Conservation (phyloP, 2,888 invertebrate genomes). For the Euphydryas editha region DNA sequence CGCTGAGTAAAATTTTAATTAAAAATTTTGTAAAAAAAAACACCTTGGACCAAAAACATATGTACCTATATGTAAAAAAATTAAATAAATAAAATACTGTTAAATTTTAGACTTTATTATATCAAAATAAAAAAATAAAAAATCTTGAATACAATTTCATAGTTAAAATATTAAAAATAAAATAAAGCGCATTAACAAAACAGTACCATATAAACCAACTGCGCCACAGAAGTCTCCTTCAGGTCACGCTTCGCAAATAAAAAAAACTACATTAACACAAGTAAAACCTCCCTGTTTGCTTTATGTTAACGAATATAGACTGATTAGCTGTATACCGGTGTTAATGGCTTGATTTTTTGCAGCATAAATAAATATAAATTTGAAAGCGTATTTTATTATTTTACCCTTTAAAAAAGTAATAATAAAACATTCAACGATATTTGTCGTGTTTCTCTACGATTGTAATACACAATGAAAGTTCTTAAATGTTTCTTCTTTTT, state of each 20-base stretch:
- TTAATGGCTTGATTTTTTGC: conserved; percentile 44
- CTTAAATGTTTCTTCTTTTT: too few species aligned
- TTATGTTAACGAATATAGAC: conserved; percentile 45
- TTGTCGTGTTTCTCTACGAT: background rate
- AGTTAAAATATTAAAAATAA: background rate
- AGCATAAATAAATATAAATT: conserved; percentile 4
- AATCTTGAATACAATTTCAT: background rate
- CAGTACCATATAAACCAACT: conserved; percentile 50
- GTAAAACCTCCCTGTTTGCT: conserved; percentile 49
- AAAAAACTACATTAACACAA: conserved; percentile 54
- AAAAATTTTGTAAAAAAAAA: too few species aligned
- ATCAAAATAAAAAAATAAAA: too few species aligned
- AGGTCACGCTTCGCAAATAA: conserved; percentile 62
- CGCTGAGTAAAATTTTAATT: too few species aligned
- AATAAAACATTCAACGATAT: background rate
- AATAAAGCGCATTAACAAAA: too few species aligned
- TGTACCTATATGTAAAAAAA: too few species aligned
- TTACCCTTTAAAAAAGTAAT: background rate
- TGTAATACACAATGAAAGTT: background rate
- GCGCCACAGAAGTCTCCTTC: conserved; percentile 54
- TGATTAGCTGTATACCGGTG: conserved; percentile 44
- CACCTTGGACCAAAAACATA: too few species aligned
- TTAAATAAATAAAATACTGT: too few species aligned
- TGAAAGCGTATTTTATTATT: conserved; percentile 7
- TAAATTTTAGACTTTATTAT: too few species aligned